Conservation (phyloP, 92 coral and sea anemone species). For the Parazoanthus darwini region DNA sequence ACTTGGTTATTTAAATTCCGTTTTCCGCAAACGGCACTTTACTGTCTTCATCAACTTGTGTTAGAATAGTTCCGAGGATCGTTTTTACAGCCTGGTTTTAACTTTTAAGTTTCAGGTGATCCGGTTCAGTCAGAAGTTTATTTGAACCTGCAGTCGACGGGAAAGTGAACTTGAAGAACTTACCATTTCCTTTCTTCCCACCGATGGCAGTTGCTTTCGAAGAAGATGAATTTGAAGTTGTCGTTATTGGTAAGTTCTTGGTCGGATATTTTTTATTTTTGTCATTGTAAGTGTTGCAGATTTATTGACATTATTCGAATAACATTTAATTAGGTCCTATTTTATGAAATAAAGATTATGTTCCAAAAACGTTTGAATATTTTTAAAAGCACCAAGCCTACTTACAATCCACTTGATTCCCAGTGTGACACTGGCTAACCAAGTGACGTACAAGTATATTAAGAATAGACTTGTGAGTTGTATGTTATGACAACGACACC, state of each 20-base stretch:
- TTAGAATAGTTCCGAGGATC: neutral
- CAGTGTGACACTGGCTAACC: no score
- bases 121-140: neutral
- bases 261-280: neutral
- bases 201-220: slow-evolving; percentile 26
- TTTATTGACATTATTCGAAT: neutral
- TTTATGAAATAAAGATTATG: no score
- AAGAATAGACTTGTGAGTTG: neutral
- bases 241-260: slow-evolving; percentile 3
- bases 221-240: slow-evolving; percentile 30
- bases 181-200: neutral
- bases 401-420: no score
- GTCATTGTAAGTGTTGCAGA: neutral
- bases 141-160: neutral
- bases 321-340: neutral
- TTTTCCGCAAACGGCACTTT: no score
- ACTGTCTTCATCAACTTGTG: neutral
- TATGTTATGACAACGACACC: neutral
- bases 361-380: neutral
- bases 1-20: no score
- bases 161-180: neutral
- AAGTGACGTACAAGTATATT: no score
- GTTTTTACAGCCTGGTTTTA: neutral
- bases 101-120: neutral
- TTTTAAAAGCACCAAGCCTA: no score